These are phyloP conservation scores for Taeniopygia guttata DNA, from an alignment of 2,797 vertebrate genomes.

Conservation along the genomic window DNA sequence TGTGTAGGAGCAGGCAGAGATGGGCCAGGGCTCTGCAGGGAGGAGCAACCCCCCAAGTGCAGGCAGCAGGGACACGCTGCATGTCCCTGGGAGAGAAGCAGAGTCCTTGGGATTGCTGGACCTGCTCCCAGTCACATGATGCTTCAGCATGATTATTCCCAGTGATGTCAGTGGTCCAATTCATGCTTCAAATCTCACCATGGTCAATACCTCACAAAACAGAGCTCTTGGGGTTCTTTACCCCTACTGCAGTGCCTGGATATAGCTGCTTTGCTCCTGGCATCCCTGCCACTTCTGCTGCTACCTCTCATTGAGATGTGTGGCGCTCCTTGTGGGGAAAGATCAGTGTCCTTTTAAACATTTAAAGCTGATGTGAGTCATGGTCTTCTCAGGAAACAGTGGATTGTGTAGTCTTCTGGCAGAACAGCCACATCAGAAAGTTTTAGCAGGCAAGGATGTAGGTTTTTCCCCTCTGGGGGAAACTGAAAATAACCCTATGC, in stretches of 20 bases:
- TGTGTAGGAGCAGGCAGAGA: neutral
- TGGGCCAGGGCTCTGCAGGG: neutral
- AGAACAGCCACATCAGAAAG: neutral
- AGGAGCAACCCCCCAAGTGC: neutral
- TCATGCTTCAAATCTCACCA: fast-evolving
- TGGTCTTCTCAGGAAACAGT: neutral
- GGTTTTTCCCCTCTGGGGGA: neutral
- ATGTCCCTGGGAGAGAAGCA: neutral
- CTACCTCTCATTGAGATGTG: fast-evolving
- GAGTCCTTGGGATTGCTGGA: fast-evolving
- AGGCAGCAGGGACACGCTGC: neutral
- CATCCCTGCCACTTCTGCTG: neutral
- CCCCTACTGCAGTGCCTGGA: neutral
- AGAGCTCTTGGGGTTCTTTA: neutral
- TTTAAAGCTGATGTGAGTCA: neutral
- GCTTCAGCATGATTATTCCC: neutral
- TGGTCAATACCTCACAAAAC: neutral
- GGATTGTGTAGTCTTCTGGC: neutral
- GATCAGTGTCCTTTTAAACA: neutral
- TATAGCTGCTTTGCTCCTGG: neutral
- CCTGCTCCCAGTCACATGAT: neutral
- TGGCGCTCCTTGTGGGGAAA: fast-evolving
- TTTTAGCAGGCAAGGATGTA: neutral
- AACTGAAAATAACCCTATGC: neutral
- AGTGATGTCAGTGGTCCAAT: neutral